Evolutionary conservation across 2,113 vertebrate species (phyloP), one percentile per base, ranked within the genome.

Genomic region (Ageneiosus marmoratus): DNA sequence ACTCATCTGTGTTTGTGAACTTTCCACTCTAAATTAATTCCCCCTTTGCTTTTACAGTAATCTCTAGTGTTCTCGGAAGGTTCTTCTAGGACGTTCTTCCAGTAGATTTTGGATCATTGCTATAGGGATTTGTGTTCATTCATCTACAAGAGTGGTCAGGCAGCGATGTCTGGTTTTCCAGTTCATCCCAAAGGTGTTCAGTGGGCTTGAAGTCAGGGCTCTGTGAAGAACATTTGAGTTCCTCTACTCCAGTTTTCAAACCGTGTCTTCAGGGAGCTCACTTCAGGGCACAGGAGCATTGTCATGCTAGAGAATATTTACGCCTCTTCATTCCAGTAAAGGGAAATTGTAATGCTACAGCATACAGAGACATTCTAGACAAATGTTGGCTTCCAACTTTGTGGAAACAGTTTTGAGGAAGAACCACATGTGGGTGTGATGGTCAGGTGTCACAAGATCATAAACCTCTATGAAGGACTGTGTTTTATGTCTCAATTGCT

Each of bases 401-500:
- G 22, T 41, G 12, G 46, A n/a, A 51, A 7, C 8, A 32, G 22
- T 3, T 46, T 73, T 27, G 11, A 13, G 41, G 13, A 73, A 67
- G 32, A 67, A 67, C 2, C 18, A 4, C 63, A 12, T 70, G 13
- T 8, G 27, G 27, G 32, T 48, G 4, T 73, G 41, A n/a, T 15
- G 69, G 24, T 73, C 67, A n/a, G 37, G 67, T 69, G 69, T 48
- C n/a, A n/a, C n/a, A n/a, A n/a, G n/a, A n/a, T 50, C 50, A 12
- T 13, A 50, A 32, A 37, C 44, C 29, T 51, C 29, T 58, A 37
- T 32, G 34, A 46, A 34, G 27, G 53, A 34, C 12, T 74, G 22
- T 82, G 41, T 13, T 46, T 22, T 58, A 73, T 13, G 22, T 81
- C n/a, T 74, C n/a, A 74, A 10, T 58, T 29, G 22, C 63, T 80